phyloP scores from a whole-genome alignment of 2,888 invertebrate genomes.

The Ophraella communa region DNA sequence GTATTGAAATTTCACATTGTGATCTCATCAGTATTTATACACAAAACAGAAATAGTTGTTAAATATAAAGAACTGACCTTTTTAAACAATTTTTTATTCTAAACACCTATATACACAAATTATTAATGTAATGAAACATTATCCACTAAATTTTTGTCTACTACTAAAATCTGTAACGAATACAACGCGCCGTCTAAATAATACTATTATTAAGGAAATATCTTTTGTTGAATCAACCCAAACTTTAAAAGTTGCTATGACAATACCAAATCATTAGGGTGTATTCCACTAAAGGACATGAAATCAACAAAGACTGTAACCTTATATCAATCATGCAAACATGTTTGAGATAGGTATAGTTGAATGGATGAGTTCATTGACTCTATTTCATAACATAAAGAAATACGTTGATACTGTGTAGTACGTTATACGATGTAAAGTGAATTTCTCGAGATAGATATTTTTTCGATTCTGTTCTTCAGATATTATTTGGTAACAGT shows the following conservation, averaged over 20 bases:
- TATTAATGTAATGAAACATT: no score
- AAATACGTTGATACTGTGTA: not conserved
- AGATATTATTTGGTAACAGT: no score
- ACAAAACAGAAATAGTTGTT: no score
- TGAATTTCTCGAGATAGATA: no score
- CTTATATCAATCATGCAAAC: conserved; percentile 32
- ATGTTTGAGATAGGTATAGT: not conserved
- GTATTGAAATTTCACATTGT: no score
- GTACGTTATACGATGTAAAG: not conserved
- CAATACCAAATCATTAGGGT: conserved; percentile 50
- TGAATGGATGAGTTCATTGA: conserved; percentile 13
- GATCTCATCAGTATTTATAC: no score
- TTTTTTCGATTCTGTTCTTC: no score
- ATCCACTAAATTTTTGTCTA: no score
- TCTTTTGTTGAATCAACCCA: conserved; percentile 4
- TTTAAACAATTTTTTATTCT: no score
- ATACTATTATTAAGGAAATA: conserved; percentile 1
- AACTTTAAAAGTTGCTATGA: conserved; percentile 49
- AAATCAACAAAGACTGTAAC: conserved; percentile 15
- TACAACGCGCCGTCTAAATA: not conserved
- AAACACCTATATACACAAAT: no score
- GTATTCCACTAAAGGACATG: conserved; percentile 38
- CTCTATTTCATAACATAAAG: not conserved
- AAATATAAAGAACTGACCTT: no score
- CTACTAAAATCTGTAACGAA: not conserved